phyloP scores from a whole-genome alignment of 2,888 invertebrate species.

The Phrixothrix hirtus region DNA sequence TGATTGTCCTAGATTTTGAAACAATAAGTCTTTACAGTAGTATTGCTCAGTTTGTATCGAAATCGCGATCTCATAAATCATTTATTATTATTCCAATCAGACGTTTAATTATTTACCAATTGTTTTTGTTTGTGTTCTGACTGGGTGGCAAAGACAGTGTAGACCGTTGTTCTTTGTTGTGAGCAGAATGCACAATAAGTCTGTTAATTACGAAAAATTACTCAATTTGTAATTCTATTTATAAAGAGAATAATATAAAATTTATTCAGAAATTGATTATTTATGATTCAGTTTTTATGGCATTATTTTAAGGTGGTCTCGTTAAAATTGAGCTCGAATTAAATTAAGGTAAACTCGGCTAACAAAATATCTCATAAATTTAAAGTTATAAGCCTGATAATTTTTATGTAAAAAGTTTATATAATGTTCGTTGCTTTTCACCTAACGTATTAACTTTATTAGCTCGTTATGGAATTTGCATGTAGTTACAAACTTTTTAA shows the following conservation, averaged over 20 bases:
- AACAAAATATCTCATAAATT: slow-evolving; percentile 17
- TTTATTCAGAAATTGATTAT: too few species aligned
- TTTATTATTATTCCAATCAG: slow-evolving; percentile 18
- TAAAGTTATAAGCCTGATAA: slow-evolving; percentile 22
- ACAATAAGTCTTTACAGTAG: slow-evolving; percentile 3
- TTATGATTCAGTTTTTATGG: too few species aligned
- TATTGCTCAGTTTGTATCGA: slow-evolving; percentile 11
- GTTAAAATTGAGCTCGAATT: slow-evolving; percentile 7
- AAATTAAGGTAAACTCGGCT: slow-evolving; percentile 4
- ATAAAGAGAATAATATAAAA: slow-evolving; percentile 5
- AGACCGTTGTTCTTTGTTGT: slow-evolving; percentile 21
- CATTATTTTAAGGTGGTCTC: too few species aligned
- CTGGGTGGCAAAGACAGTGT: slow-evolving; percentile 23
- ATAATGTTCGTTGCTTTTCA: slow-evolving; percentile 21
- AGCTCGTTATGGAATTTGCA: slow-evolving; percentile 43
- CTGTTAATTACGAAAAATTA: slow-evolving; percentile 20
- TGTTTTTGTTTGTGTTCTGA: slow-evolving; percentile 18
- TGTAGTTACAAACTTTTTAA: slow-evolving; percentile 49
- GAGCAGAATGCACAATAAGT: slow-evolving; percentile 20
- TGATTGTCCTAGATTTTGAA: background rate
- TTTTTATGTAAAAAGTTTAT: slow-evolving; percentile 29
- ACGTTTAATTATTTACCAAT: slow-evolving; percentile 24
- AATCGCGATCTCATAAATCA: slow-evolving; percentile 22
- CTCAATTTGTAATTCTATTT: slow-evolving; percentile 11
- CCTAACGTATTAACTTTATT: slow-evolving; percentile 30